Base-by-base conservation (phyloP, 2,797 vertebrate genomes). In the Pangasius macronema region DNA sequence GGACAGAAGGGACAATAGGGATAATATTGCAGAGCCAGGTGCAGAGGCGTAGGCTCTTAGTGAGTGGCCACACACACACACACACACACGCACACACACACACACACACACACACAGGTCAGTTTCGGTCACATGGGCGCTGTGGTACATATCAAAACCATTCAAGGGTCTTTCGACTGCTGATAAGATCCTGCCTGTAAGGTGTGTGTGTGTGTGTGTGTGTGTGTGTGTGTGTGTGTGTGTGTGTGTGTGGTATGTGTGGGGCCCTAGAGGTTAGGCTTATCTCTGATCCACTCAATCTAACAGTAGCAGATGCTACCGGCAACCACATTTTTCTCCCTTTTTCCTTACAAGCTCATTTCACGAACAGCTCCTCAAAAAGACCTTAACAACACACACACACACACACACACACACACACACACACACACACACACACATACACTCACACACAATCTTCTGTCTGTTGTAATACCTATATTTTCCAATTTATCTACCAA, bases 131-230 rank as follows among this genome's bases (percentile, higher is more conserved):
- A 85, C 84, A 89, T 85, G 90, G 88, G 86, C 86, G 72, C 68
- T 88, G 79, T 75, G 79, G 72, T n/a, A 79, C 86, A 82, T 83
- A 91, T 90, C 89, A 89, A 87, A 86, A 88, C 85, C 85, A 81
- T 81, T 87, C 83, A 82, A 63, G 73, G 83, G 68, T 84, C 72
- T 87, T 82, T 87, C n/a, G 61, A 39, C 46, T 75, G n/a, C 82
- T 91, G 92, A 92, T 91, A 93, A 91, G 83, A 79, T 27, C 53
- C 36, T 53, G 88, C n/a, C 81, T 83, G 85, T 55, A 76, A 73
- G 82, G 42, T 49, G 65, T 72, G 13, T 57, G 82, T 86, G 30
- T 22, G 51, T 84, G 5, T 55, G 22, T 89, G 88, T 75, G 83
- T 68, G 70, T 85, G 81, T 84, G 22, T 65, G 87, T 42, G 77